A percentile compares a stretch with the other conserved stretches of the same genome.
Conservation (phyloP, 53 echinoderm and acorn worm genomes). For the Astropecten irregularis region DNA sequence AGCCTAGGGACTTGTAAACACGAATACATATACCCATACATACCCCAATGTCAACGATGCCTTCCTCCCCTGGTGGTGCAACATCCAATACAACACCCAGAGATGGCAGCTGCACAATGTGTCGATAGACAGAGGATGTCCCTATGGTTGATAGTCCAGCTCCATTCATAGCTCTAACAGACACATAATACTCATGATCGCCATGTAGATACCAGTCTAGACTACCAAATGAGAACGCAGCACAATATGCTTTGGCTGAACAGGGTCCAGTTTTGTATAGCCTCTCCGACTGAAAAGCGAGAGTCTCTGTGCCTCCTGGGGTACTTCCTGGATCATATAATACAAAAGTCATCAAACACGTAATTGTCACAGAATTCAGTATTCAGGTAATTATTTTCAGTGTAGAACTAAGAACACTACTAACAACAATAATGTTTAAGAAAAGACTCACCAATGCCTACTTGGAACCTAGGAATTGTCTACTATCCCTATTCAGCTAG, state of each 20-base stretch:
- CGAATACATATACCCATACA: too few relatives aligned
- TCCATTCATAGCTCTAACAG: conserved; percentile 51
- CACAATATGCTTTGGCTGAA: conserved; percentile 21
- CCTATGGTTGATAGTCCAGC: conserved; percentile 40
- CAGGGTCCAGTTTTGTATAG: conserved; percentile 18
- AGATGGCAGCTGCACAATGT: conserved; percentile 43
- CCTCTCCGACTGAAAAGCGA: background rate
- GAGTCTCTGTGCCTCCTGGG: conserved; percentile 25
- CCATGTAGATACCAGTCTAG: conserved; percentile 57
- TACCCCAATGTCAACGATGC: conserved; percentile 29
- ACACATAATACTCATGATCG: conserved; percentile 58
- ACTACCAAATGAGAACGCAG: conserved; percentile 17
- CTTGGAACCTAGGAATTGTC: background rate
- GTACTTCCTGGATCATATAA: conserved; percentile 39
- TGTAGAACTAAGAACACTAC: too few relatives aligned
- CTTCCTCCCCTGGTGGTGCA: conserved; percentile 22
- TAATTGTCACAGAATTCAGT: too few relatives aligned
- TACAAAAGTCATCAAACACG: too few relatives aligned
- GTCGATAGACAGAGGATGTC: conserved; percentile 28
- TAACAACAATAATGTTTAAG: too few relatives aligned
- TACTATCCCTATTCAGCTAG: background rate
- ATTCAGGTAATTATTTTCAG: too few relatives aligned
- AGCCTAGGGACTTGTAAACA: too few relatives aligned
- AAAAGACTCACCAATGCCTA: conserved; percentile 41
- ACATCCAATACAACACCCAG: conserved; percentile 64